Percentiles rank a stretch among this genome's conserved stretches.
These are phyloP conservation scores for Scaeva pyrastri DNA, from an alignment of 2,888 invertebrate species.

Conservation along the genomic window DNA sequence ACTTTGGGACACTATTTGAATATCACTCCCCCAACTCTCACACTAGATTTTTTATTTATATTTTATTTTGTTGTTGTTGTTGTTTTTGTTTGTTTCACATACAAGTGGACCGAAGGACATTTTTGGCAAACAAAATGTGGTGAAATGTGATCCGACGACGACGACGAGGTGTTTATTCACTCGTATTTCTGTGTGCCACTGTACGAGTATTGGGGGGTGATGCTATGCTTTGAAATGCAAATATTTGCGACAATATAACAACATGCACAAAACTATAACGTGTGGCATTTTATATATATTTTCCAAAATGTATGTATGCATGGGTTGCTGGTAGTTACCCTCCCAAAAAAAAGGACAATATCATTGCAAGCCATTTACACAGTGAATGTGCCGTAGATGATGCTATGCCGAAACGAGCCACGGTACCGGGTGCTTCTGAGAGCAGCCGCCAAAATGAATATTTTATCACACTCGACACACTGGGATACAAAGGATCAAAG, in stretches of 20 bases:
- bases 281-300: background rate
- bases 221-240: conserved; percentile 54
- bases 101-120: conserved; percentile 18
- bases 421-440: conserved; percentile 19
- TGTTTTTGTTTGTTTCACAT: background rate
- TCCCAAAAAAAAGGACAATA: conserved; percentile 67
- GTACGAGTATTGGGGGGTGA: conserved; percentile 35
- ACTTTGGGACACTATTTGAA: conserved; percentile 56
- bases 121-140: conserved; percentile 14
- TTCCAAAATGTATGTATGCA: too few relatives aligned
- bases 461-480: conserved; percentile 65
- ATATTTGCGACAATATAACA: conserved; percentile 68
- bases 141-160: conserved; percentile 39
- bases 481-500: conserved; percentile 55
- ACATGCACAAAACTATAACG: conserved; percentile 28
- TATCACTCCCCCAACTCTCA: conserved; percentile 21
- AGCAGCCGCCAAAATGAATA: conserved; percentile 67
- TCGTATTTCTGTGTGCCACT: conserved; percentile 55
- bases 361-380: conserved; percentile 55
- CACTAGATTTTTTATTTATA: background rate
- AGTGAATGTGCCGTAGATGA: background rate
- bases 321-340: background rate
- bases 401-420: background rate
- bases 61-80: background rate
- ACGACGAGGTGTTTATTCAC: conserved; percentile 70